Conservation (phyloP, 2,797 vertebrate genomes). For the Pteronotus mesoamericanus region DNA sequence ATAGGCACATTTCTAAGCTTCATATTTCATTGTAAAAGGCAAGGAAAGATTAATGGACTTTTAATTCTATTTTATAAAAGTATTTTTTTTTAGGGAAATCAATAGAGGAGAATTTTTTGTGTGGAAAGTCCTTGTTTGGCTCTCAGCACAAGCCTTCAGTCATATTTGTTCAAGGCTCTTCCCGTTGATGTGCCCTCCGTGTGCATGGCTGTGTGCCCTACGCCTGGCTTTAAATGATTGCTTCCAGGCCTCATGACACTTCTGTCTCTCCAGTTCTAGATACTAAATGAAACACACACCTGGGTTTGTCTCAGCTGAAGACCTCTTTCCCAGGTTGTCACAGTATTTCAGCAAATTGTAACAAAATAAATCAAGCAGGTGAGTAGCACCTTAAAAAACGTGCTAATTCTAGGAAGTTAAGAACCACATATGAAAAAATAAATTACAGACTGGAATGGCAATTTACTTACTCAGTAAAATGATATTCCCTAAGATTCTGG, state of each 20-base stretch:
- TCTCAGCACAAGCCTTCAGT: background rate
- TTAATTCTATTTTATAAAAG: background rate
- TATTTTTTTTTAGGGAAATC: background rate
- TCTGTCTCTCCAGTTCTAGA: background rate
- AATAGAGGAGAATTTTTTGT: background rate
- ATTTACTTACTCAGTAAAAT: background rate
- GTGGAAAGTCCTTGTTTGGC: background rate
- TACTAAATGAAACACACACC: background rate
- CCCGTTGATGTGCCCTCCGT: background rate
- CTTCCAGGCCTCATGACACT: background rate
- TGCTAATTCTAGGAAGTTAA: background rate
- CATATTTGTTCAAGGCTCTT: background rate
- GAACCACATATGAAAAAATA: background rate
- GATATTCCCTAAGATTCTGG: background rate
- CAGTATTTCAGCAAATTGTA: background rate
- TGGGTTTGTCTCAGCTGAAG: background rate
- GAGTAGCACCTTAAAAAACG: background rate
- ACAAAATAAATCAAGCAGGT: background rate
- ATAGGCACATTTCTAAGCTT: background rate
- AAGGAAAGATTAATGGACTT: background rate
- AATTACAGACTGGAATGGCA: background rate
- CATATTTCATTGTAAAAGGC: constrained; percentile 4
- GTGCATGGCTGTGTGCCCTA: background rate
- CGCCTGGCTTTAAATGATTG: background rate
- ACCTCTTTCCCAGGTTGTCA: background rate